A percentile compares a stretch with the other conserved stretches of the same genome.
Evolutionary conservation across 2,888 invertebrate genomes (phyloP).

Genomic region (Athalia rosae): DNA sequence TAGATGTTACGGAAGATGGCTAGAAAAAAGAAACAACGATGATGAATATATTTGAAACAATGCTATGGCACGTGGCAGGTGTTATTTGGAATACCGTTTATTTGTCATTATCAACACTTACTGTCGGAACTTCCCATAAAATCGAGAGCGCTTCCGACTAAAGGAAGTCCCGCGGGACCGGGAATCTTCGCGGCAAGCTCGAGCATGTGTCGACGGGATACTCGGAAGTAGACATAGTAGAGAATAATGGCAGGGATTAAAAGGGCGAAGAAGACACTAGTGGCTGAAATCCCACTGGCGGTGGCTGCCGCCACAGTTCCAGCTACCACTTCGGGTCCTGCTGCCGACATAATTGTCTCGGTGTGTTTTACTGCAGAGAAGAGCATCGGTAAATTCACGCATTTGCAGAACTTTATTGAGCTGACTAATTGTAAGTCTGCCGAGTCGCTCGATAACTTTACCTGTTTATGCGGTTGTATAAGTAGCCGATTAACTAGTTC

Average conservation of each 20-base stretch:
- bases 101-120: slow-evolving; percentile 70
- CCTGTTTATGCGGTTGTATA: slow-evolving; percentile 13
- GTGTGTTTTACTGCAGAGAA: not conserved
- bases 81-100: not conserved
- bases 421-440: too few relatives aligned
- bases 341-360: slow-evolving; percentile 63
- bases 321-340: slow-evolving; percentile 68
- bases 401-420: too few relatives aligned
- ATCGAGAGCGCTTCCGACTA: slow-evolving; percentile 85
- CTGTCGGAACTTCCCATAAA: slow-evolving; percentile 84
- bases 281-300: slow-evolving; percentile 77
- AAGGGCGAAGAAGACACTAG: slow-evolving; percentile 83
- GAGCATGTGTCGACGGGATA: slow-evolving; percentile 83
- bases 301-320: slow-evolving; percentile 64
- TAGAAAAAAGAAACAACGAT: slow-evolving; percentile 66
- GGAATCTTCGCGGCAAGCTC: slow-evolving; percentile 83
- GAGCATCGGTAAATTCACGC: too few relatives aligned
- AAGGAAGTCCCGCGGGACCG: slow-evolving; percentile 83
- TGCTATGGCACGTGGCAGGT: not conserved
- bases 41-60: not conserved
- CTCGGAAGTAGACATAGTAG: slow-evolving; percentile 85
- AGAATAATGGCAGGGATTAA: slow-evolving; percentile 82
- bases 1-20: slow-evolving; percentile 83
- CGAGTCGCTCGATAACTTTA: not conserved
- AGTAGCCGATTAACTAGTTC: slow-evolving; percentile 5